These are phyloP conservation scores for Neolamprologus modestus DNA, from an alignment of 2,113 vertebrate genomes.

Conservation along the genomic window DNA sequence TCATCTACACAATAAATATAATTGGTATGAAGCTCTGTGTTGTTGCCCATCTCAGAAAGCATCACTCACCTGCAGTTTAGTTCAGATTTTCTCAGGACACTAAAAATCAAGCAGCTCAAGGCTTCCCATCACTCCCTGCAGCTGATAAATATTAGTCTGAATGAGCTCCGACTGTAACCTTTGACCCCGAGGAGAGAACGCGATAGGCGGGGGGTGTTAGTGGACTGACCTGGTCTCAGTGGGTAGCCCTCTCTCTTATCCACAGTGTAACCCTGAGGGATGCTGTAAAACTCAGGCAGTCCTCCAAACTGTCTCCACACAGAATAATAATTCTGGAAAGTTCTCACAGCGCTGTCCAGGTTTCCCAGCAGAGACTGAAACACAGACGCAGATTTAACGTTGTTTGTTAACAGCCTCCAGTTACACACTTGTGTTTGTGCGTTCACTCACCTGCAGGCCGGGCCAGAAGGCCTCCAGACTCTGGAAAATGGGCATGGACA, in stretches of 20 bases:
- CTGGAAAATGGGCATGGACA: constrained; percentile 98
- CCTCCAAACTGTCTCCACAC: constrained; percentile 98
- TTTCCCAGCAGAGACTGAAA: constrained; percentile 88
- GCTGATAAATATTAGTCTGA: background rate
- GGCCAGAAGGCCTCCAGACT: constrained; percentile 98
- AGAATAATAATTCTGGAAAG: constrained; percentile 95
- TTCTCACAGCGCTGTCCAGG: constrained; percentile 84
- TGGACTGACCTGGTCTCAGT: constrained; percentile 80
- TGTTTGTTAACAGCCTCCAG: background rate
- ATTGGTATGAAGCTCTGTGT: fast-evolving
- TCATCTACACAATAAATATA: background rate
- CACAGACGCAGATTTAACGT: background rate
- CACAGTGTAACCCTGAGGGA: constrained; percentile 94
- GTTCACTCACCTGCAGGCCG: constrained; percentile 79
- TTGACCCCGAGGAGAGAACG: fast-evolving
- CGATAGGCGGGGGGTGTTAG: fast-evolving
- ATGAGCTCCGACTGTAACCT: background rate
- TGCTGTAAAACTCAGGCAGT: constrained; percentile 97
- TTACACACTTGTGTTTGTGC: fast-evolving
- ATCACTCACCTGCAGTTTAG: background rate
- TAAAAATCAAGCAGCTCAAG: background rate
- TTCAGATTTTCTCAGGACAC: background rate
- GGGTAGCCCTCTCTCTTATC: constrained; percentile 98
- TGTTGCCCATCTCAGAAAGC: background rate
- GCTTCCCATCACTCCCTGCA: fast-evolving